Conservation (phyloP, 2,113 vertebrate genomes). For the Eira barbara region DNA sequence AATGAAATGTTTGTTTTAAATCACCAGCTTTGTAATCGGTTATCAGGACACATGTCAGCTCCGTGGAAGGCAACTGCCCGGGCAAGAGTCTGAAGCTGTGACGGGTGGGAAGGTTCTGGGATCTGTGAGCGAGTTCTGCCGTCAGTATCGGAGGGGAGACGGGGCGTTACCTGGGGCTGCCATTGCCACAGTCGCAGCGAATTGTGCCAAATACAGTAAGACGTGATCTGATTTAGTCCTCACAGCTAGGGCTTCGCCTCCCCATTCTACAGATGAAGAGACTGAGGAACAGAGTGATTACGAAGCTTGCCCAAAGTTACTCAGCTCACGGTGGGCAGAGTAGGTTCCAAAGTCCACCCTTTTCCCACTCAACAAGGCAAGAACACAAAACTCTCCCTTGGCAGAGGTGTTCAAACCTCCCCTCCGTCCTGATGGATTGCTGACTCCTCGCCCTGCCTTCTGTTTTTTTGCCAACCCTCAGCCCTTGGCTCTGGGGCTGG, state of each 20-base stretch:
- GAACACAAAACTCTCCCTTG: not conserved
- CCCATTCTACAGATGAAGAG: not conserved
- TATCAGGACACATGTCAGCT: not conserved
- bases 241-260: not conserved
- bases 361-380: not conserved
- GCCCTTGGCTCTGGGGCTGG: not conserved
- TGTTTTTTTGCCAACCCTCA: not conserved
- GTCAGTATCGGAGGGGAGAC: rapidly evolving
- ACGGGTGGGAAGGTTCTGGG: not conserved
- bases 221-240: not conserved
- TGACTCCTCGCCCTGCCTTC: not conserved
- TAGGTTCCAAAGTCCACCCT: not conserved
- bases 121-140: constrained; percentile 42
- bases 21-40: not conserved
- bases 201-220: not conserved
- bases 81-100: not conserved
- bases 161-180: not conserved
- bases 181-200: not conserved
- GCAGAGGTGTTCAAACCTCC: not conserved
- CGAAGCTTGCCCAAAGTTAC: not conserved
- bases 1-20: not conserved
- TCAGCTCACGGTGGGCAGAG: not conserved
- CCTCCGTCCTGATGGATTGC: not conserved
- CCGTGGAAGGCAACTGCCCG: not conserved
- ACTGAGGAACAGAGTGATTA: not conserved